Evolutionary conservation across 2,113 vertebrate species (phyloP).

Genomic region (Chiloscyllium plagiosum): DNA sequence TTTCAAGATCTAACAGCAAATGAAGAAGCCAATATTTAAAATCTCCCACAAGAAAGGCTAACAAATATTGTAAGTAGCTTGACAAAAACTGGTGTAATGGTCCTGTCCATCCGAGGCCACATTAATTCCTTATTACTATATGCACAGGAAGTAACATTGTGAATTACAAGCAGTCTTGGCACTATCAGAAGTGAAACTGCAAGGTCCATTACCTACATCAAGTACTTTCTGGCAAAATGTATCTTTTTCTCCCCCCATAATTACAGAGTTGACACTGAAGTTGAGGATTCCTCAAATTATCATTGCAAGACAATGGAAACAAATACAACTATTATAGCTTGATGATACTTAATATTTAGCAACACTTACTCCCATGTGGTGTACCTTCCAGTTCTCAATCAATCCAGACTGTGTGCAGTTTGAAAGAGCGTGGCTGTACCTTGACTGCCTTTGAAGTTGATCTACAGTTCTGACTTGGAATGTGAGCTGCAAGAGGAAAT

Average conservation of each 20-base stretch:
- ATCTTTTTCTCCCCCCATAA: neutral
- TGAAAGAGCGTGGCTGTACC: neutral
- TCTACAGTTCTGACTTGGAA: neutral
- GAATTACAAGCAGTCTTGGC: neutral
- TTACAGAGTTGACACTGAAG: neutral
- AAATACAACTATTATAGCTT: neutral
- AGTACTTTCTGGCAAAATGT: neutral
- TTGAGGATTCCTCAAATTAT: neutral
- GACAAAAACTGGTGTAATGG: neutral
- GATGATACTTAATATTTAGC: neutral
- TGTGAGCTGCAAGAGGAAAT: slow-evolving; percentile 21
- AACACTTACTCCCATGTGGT: neutral
- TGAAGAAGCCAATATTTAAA: neutral
- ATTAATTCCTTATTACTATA: neutral
- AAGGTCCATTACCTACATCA: neutral
- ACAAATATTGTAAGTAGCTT: neutral
- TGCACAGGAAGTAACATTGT: neutral
- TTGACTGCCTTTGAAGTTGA: neutral
- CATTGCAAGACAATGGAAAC: neutral
- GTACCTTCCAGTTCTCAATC: neutral
- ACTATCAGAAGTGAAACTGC: neutral
- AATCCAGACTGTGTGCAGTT: neutral
- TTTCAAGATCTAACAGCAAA: neutral
- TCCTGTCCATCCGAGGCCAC: neutral
- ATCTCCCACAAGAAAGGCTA: neutral